Conservation (phyloP, 2,888 invertebrate genomes). For the Stegophylla sp. region DNA sequence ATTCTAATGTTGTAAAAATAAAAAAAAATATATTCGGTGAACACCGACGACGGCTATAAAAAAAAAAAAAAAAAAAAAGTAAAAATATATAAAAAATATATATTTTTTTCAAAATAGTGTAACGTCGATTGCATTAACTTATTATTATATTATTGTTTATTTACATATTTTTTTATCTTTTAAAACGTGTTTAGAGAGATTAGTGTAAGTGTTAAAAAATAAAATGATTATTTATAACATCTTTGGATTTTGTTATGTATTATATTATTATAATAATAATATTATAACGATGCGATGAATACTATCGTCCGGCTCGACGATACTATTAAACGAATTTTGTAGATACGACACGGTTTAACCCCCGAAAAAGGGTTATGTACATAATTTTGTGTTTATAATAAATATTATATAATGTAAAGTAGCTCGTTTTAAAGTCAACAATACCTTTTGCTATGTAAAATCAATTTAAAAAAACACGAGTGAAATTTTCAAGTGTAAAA, state of each 20-base stretch:
- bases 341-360: neutral
- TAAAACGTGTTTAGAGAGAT: neutral
- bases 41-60: neutral
- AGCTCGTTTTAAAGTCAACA: constrained; percentile 3
- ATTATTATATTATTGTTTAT: constrained; percentile 7
- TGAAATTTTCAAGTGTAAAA: neutral
- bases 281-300: too few species aligned
- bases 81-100: neutral
- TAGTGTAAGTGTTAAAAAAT: constrained; percentile 21
- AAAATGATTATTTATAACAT: constrained; percentile 5
- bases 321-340: constrained; percentile 13
- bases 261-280: too few species aligned
- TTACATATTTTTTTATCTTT: constrained; percentile 9
- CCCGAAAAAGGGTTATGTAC: neutral
- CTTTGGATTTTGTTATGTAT: neutral
- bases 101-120: neutral
- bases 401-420: neutral
- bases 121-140: neutral
- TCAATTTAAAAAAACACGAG: neutral
- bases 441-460: constrained; percentile 5
- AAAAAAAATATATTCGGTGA: constrained; percentile 1
- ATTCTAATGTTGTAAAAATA: constrained; percentile 15
- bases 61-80: neutral
- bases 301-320: neutral
- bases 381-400: constrained; percentile 8